phyloP scores from a whole-genome alignment of 2,888 invertebrate genomes.

The Sipunculus nudus region DNA sequence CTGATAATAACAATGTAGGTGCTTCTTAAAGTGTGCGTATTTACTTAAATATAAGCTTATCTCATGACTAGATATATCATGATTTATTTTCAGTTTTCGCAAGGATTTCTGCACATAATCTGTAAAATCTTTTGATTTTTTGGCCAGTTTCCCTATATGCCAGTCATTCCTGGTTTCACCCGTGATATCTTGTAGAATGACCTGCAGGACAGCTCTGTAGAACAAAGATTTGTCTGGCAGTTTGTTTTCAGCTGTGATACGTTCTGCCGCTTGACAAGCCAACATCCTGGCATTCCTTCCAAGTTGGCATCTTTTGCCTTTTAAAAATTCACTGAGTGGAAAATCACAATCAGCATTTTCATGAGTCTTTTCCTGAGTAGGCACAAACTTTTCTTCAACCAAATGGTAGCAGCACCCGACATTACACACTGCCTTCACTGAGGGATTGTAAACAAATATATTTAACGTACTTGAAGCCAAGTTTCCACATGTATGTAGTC shows the following conservation, averaged over 20 bases:
- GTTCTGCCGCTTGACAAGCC: slow-evolving; percentile 83
- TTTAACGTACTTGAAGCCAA: slow-evolving; percentile 78
- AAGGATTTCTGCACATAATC: slow-evolving; percentile 79
- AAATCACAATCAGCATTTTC: slow-evolving; percentile 30
- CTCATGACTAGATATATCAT: too few relatives aligned
- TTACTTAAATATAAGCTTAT: too few relatives aligned
- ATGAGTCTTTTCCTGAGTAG: background rate
- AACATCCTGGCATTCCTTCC: slow-evolving; percentile 86
- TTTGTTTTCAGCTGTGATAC: slow-evolving; percentile 67
- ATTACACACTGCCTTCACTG: slow-evolving; percentile 75
- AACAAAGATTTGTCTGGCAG: slow-evolving; percentile 76
- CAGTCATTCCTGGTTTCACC: slow-evolving; percentile 53
- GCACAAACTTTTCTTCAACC: slow-evolving; percentile 66
- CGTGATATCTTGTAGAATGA: slow-evolving; percentile 68
- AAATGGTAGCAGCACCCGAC: slow-evolving; percentile 93
- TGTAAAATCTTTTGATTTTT: slow-evolving; percentile 74
- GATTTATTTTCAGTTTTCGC: slow-evolving; percentile 71
- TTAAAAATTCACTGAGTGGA: slow-evolving; percentile 49
- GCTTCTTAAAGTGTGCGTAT: too few relatives aligned
- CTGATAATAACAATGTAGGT: too few relatives aligned
- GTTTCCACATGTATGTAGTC: slow-evolving; percentile 90
- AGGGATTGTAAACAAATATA: slow-evolving; percentile 72
- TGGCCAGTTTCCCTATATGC: slow-evolving; percentile 68
- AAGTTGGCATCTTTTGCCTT: slow-evolving; percentile 64
- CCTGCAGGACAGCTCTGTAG: slow-evolving; percentile 79